phyloP scores from a whole-genome alignment of 2,888 invertebrate species.

The Crocallis elinguaria region DNA sequence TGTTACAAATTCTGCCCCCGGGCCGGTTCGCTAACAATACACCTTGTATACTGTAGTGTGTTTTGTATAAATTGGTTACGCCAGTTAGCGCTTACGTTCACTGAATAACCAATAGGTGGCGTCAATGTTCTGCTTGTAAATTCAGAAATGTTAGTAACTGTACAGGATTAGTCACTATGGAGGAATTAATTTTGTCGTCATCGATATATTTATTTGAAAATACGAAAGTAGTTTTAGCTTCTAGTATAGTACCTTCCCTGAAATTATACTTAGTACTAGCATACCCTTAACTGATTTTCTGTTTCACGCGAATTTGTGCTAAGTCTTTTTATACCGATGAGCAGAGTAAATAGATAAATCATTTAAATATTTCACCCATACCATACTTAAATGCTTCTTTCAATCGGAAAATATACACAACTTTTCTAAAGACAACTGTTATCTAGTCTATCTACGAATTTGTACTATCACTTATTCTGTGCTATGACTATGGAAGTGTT shows the following conservation, averaged over 20 bases:
- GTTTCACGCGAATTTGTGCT: background rate
- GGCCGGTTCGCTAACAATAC: slow-evolving; percentile 58
- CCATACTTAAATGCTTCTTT: too few relatives aligned
- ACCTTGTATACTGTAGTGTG: slow-evolving; percentile 45
- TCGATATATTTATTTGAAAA: background rate
- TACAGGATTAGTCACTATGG: slow-evolving; percentile 47
- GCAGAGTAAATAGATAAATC: too few relatives aligned
- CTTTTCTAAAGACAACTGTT: too few relatives aligned
- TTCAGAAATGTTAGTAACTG: slow-evolving; percentile 52
- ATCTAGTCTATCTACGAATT: too few relatives aligned
- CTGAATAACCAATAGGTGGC: slow-evolving; percentile 58
- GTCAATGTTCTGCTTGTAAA: slow-evolving; percentile 50
- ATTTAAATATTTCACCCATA: too few relatives aligned
- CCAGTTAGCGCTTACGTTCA: slow-evolving; percentile 56
- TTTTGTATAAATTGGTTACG: slow-evolving; percentile 65
- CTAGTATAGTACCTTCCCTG: background rate
- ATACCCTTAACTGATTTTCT: background rate
- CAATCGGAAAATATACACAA: too few relatives aligned
- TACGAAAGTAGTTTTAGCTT: background rate
- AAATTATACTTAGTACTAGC: background rate
- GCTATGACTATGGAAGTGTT: too few relatives aligned
- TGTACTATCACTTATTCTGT: too few relatives aligned
- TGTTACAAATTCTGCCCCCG: slow-evolving; percentile 66
- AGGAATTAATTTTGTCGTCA: background rate
- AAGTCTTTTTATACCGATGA: too few relatives aligned